Evolutionary conservation across 2,888 invertebrate genomes (phyloP).

Genomic region (Hirtodrosophila histrioides): DNA sequence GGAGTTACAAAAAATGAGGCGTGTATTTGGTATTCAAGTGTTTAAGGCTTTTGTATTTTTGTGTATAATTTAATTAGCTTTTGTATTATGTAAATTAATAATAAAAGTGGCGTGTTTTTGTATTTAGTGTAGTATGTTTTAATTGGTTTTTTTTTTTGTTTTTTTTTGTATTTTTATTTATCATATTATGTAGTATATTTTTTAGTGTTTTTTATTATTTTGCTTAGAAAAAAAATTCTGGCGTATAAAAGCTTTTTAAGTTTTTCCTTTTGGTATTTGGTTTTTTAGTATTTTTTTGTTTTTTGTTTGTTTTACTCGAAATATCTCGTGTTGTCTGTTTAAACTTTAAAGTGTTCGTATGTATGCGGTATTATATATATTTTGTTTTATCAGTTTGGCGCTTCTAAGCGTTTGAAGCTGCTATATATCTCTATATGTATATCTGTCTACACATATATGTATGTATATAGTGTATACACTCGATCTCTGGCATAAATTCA

Average conservation of each 20-base stretch:
- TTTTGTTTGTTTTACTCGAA: constrained; percentile 8
- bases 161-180: constrained; percentile 28
- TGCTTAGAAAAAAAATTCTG: constrained; percentile 74
- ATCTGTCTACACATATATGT: constrained; percentile 30
- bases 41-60: constrained; percentile 52
- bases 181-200: constrained; percentile 19
- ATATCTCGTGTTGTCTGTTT: constrained; percentile 14
- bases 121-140: constrained; percentile 25
- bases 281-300: constrained; percentile 10
- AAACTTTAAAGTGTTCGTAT: constrained; percentile 33
- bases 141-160: constrained; percentile 30
- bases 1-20: constrained; percentile 53
- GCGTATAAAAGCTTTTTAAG: constrained; percentile 73
- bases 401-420: constrained; percentile 54
- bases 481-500: constrained; percentile 56
- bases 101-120: constrained; percentile 40
- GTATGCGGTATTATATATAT: constrained; percentile 30
- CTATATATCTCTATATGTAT: constrained; percentile 29
- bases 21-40: constrained; percentile 41
- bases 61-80: constrained; percentile 34
- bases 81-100: constrained; percentile 40
- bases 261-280: constrained; percentile 26
- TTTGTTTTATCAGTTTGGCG: constrained; percentile 43
- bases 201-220: constrained; percentile 31
- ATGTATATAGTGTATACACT: constrained; percentile 50